Evolutionary conservation across 2,797 vertebrate genomes (phyloP), one percentile per base, ranked within the genome.

Genomic region (Bovichtus diacanthus): DNA sequence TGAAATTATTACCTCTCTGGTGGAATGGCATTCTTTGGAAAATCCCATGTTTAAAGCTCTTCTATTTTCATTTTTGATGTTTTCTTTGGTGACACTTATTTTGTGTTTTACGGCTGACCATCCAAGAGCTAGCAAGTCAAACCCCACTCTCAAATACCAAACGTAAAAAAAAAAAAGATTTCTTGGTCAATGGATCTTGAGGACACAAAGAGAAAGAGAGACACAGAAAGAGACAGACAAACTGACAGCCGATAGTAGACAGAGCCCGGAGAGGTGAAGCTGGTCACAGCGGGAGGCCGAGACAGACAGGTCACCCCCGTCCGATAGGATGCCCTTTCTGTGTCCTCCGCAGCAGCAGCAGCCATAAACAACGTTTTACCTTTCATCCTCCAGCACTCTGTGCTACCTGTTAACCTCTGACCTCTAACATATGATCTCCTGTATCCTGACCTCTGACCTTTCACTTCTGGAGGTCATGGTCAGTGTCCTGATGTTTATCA

Each of bases 331-430:
- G 79, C 56, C 79, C 82, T 82, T 25, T 77, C 62, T 41, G 49
- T 84, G 77, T 83, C 85, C 79, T 80, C 72, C 39, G 55, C 70
- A 46, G 49, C 59, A 34, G 15, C 64, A 63, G 60, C 64, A 58
- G 50, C 76, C 84, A 83, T 92, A 93, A 91, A 92, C 79, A 81
- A 66, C 68, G 18, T 58, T 76, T 46, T 78, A 83, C 74, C 88
- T 92, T 93, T 92, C 81, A 91, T 88, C 90, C 80, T 31, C 6
- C 25, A 10, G 31, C 15, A 41, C 70, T 83, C 54, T 39, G 58
- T 53, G 66, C 82, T 92, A 92, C 90, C 90, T 92, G 90, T 90
- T 91, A 85, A 88, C 81, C 88, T 51, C 77, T 60, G 82, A 88
- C 78, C 83, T 71, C 61, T 13, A 39, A 83, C 78, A 73, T 74